Conservation (phyloP, 2,888 invertebrate genomes). For the Loripinus fragilis region DNA sequence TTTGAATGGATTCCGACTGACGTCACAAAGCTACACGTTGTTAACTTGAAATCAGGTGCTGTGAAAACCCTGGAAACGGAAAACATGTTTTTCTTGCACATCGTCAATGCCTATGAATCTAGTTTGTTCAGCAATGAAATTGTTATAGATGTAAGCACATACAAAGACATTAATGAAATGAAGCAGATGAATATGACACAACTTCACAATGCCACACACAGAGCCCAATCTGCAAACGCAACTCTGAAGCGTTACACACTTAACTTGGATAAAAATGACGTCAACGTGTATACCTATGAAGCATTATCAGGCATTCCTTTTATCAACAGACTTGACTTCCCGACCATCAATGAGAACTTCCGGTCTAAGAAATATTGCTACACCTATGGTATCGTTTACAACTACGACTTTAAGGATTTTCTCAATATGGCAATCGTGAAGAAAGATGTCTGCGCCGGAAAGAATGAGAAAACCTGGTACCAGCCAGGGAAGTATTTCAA, state of each 20-base stretch:
- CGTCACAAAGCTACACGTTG: slow-evolving; percentile 65
- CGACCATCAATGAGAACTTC: slow-evolving; percentile 74
- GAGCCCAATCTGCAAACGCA: slow-evolving; percentile 36
- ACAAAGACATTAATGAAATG: slow-evolving; percentile 55
- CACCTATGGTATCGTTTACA: slow-evolving; percentile 73
- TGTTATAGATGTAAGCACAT: slow-evolving; percentile 57
- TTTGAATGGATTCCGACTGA: slow-evolving; percentile 69
- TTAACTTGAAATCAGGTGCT: slow-evolving; percentile 65
- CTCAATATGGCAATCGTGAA: slow-evolving; percentile 71
- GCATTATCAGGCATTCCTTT: slow-evolving; percentile 5
- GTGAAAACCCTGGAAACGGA: slow-evolving; percentile 62
- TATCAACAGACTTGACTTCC: slow-evolving; percentile 68
- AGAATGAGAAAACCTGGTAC: slow-evolving; percentile 59
- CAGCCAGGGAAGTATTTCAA: slow-evolving; percentile 62
- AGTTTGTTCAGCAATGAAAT: slow-evolving; percentile 42
- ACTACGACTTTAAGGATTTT: slow-evolving; percentile 64
- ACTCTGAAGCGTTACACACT: slow-evolving; percentile 58
- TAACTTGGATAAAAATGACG: slow-evolving; percentile 36
- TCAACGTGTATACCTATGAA: slow-evolving; percentile 42
- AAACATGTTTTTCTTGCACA: slow-evolving; percentile 74
- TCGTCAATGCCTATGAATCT: slow-evolving; percentile 75
- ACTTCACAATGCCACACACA: slow-evolving; percentile 37
- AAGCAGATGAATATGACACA: slow-evolving; percentile 47
- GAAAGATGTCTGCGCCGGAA: slow-evolving; percentile 68
- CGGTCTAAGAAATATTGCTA: slow-evolving; percentile 71